These are phyloP conservation scores for Drosophila micromelanica DNA, from an alignment of 1,140 invertebrate species.

Conservation along the genomic window DNA sequence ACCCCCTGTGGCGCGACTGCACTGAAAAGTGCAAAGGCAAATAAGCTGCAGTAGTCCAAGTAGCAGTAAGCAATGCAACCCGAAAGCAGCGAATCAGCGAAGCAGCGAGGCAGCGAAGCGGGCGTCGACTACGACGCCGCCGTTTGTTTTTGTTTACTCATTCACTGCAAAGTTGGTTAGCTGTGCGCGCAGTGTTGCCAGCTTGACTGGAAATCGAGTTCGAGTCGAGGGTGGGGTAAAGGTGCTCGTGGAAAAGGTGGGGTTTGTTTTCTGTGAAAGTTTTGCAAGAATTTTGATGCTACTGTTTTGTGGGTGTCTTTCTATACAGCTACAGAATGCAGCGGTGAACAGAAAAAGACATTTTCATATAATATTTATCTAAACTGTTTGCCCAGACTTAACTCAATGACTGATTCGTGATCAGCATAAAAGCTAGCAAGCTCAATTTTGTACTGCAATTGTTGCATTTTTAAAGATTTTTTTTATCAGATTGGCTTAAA, in stretches of 20 bases:
- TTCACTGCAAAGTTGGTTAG: slow-evolving; percentile 81
- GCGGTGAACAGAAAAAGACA: too few relatives aligned
- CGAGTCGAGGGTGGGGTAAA: slow-evolving; percentile 14
- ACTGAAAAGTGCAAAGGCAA: slow-evolving; percentile 71
- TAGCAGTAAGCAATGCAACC: slow-evolving; percentile 39
- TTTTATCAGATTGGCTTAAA: too few relatives aligned
- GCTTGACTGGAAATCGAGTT: slow-evolving; percentile 40
- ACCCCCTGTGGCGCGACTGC: slow-evolving; percentile 38
- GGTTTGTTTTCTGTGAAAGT: slow-evolving; percentile 45
- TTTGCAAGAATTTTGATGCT: slow-evolving; percentile 62
- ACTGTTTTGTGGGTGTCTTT: slow-evolving; percentile 16
- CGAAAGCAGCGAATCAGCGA: slow-evolving; percentile 28
- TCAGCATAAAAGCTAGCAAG: too few relatives aligned
- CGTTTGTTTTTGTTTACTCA: slow-evolving; percentile 81
- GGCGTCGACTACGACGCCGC: slow-evolving; percentile 32
- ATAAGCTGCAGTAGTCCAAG: slow-evolving; percentile 55
- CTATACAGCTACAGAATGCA: background rate
- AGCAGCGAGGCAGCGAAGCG: background rate
- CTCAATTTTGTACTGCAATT: too few relatives aligned
- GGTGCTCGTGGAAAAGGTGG: slow-evolving; percentile 6
- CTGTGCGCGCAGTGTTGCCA: slow-evolving; percentile 67
- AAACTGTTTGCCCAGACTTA: too few relatives aligned
- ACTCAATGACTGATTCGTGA: too few relatives aligned
- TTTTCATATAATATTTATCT: too few relatives aligned
- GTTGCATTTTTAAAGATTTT: too few relatives aligned